These are phyloP conservation scores for Cremastinae sp. DNA, from an alignment of 2,888 invertebrate genomes.

Conservation along the genomic window DNA sequence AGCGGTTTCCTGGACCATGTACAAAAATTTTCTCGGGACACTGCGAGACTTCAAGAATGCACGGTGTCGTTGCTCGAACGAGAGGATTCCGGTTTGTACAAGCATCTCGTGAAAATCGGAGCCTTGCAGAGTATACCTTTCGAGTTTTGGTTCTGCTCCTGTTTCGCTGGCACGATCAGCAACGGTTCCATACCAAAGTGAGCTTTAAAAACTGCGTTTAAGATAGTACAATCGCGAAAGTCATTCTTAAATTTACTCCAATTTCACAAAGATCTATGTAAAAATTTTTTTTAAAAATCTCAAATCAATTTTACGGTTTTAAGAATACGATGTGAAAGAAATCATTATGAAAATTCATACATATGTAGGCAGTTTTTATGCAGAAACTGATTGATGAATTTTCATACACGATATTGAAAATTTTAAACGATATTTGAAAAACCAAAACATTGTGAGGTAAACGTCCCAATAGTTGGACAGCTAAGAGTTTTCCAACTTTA, in stretches of 20 bases:
- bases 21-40: slow-evolving; percentile 85
- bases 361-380: too few relatives aligned
- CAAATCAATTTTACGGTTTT: too few relatives aligned
- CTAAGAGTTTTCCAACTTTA: too few relatives aligned
- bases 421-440: too few relatives aligned
- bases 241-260: not conserved
- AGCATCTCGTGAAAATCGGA: slow-evolving; percentile 85
- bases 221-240: not conserved
- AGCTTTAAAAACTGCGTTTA: slow-evolving; percentile 58
- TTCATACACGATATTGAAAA: too few relatives aligned
- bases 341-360: too few relatives aligned
- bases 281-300: too few relatives aligned
- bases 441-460: too few relatives aligned
- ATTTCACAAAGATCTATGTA: too few relatives aligned
- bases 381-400: not conserved
- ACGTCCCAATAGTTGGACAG: too few relatives aligned
- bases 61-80: slow-evolving; percentile 87
- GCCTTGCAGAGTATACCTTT: slow-evolving; percentile 86
- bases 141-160: slow-evolving; percentile 90
- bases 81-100: slow-evolving; percentile 88
- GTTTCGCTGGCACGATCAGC: slow-evolving; percentile 91
- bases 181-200: slow-evolving; percentile 90
- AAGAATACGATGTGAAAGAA: too few relatives aligned
- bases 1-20: slow-evolving; percentile 88
- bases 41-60: slow-evolving; percentile 85